Evolutionary conservation across 2,888 invertebrate species (phyloP).

Genomic region (Keiferia lycopersicella): DNA sequence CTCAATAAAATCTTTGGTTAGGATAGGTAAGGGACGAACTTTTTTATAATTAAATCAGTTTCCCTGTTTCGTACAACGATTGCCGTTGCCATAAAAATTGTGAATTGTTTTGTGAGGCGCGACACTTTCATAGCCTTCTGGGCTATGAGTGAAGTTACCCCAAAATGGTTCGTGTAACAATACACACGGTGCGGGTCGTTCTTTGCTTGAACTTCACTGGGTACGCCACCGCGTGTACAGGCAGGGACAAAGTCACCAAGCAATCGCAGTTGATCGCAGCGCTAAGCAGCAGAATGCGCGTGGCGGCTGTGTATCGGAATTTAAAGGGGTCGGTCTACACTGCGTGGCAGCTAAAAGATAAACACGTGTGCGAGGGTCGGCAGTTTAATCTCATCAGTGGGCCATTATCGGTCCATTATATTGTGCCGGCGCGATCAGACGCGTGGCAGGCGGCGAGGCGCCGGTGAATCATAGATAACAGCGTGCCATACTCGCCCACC

Average conservation of each 20-base stretch:
- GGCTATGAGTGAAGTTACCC: too few species aligned
- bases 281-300: not conserved
- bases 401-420: slow-evolving; percentile 71
- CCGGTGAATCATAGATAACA: slow-evolving; percentile 78
- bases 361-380: slow-evolving; percentile 55
- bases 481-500: slow-evolving; percentile 68
- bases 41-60: too few species aligned
- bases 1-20: too few species aligned
- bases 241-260: not conserved
- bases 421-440: slow-evolving; percentile 72
- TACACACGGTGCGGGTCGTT: too few species aligned
- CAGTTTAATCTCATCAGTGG: slow-evolving; percentile 68
- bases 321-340: slow-evolving; percentile 5
- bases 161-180: too few species aligned
- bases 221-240: slow-evolving; percentile 34
- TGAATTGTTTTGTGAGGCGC: too few species aligned
- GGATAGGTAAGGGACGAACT: too few species aligned
- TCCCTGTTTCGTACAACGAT: too few species aligned
- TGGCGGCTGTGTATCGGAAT: not conserved
- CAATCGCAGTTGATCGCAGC: not conserved
- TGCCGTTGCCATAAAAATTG: too few species aligned
- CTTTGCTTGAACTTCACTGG: too few species aligned
- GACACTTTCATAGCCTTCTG: too few species aligned
- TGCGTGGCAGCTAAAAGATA: slow-evolving; percentile 43
- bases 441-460: slow-evolving; percentile 73